Percentiles rank a stretch among this genome's conserved stretches.
Conservation (phyloP, 2,888 invertebrate genomes). For the Hipparchia semele region DNA sequence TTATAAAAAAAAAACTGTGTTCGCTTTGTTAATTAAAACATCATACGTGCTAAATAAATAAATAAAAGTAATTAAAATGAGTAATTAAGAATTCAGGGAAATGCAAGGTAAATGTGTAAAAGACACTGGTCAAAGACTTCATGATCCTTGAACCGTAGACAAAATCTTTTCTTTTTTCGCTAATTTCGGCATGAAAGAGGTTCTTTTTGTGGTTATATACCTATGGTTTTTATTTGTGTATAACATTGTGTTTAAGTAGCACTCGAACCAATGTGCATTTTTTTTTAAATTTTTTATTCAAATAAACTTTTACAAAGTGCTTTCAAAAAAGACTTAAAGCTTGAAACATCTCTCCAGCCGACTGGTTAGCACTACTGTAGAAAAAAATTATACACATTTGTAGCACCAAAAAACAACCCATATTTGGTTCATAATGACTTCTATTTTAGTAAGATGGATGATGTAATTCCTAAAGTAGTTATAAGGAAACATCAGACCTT, state of each 20-base stretch:
- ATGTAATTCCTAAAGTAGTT: slow-evolving; percentile 31
- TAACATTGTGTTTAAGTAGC: no score
- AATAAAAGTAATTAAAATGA: neutral
- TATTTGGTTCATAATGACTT: slow-evolving; percentile 7
- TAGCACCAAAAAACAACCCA: slow-evolving; percentile 21
- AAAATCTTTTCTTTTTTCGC: neutral
- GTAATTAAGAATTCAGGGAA: slow-evolving; percentile 38
- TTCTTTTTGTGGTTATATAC: no score
- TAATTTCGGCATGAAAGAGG: neutral
- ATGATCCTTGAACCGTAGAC: slow-evolving; percentile 8
- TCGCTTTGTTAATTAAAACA: slow-evolving; percentile 12
- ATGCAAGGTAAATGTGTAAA: slow-evolving; percentile 31
- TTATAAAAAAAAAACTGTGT: neutral
- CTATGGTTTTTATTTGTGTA: no score
- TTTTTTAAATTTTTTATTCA: no score
- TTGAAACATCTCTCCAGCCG: no score
- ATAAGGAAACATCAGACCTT: slow-evolving; percentile 15
- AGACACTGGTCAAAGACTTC: slow-evolving; percentile 36
- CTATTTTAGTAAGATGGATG: slow-evolving; percentile 25
- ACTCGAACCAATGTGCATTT: no score
- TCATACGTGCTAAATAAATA: neutral
- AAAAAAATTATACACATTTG: neutral
- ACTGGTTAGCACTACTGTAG: neutral
- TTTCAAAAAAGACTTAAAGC: no score
- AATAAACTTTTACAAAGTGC: no score